Evolutionary conservation across 2,113 vertebrate species (phyloP).

Genomic region (Gavialis gangeticus): DNA sequence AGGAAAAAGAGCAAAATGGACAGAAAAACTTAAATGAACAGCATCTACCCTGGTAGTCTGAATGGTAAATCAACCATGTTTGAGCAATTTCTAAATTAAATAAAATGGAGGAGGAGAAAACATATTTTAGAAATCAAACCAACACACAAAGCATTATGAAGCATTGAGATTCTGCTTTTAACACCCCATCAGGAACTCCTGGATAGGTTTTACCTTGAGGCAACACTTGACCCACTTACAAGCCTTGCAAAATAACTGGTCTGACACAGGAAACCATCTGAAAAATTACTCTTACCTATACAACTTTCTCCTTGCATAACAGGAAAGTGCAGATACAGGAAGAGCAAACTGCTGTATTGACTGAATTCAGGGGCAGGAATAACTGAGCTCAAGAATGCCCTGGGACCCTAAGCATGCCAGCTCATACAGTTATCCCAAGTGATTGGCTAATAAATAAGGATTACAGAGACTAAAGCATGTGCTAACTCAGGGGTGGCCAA

Average conservation of each 20-base stretch:
- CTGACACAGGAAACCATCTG: neutral
- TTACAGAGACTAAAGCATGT: neutral
- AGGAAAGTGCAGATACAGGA: neutral
- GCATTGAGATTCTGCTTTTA: neutral
- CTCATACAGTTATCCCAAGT: neutral
- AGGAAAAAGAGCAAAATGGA: neutral
- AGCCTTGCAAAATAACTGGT: neutral
- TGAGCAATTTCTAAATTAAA: neutral
- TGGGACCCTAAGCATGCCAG: neutral
- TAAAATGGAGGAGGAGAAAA: fast-evolving
- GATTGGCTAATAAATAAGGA: neutral
- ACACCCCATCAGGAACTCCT: neutral
- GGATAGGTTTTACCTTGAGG: neutral
- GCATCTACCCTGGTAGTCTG: neutral
- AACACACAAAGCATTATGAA: neutral
- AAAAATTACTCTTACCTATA: neutral
- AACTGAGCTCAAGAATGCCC: neutral
- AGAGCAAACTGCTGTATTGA: neutral
- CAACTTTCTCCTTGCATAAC: neutral
- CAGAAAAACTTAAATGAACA: neutral
- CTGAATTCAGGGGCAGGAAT: neutral
- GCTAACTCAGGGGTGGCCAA: neutral
- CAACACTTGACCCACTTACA: neutral
- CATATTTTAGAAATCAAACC: neutral
- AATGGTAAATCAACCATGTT: neutral